Conservation (phyloP, 2,888 invertebrate genomes). For the Troides oblongomaculatus region DNA sequence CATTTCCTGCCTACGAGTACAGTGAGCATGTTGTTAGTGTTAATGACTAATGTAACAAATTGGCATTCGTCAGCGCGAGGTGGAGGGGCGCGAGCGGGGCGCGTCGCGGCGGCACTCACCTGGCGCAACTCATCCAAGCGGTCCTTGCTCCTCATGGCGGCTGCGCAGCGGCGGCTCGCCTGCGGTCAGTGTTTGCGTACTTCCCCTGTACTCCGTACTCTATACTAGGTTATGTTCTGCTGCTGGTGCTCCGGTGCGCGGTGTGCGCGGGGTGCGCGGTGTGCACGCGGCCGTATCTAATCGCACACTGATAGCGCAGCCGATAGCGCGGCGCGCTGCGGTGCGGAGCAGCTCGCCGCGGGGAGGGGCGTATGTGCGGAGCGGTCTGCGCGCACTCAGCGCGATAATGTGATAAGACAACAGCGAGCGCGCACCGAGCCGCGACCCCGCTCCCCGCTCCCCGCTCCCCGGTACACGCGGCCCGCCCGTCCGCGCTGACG, state of each 20-base stretch:
- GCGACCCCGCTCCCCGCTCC: background rate
- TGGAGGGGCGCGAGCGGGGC: too few relatives aligned
- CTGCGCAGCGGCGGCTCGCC: conserved; percentile 51
- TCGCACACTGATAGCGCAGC: conserved; percentile 56
- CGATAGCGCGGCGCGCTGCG: conserved; percentile 37
- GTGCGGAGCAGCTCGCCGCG: background rate
- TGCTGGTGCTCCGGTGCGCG: conserved; percentile 41
- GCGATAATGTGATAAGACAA: too few relatives aligned
- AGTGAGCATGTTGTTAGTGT: too few relatives aligned
- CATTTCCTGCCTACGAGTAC: background rate
- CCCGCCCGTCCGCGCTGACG: background rate
- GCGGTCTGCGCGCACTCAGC: background rate
- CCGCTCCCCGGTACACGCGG: background rate
- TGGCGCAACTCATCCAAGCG: conserved; percentile 66
- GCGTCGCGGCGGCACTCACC: conserved; percentile 38
- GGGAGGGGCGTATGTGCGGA: too few relatives aligned
- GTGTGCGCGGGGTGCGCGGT: conserved; percentile 46
- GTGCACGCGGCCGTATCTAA: conserved; percentile 65
- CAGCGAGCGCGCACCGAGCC: too few relatives aligned
- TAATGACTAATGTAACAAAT: background rate
- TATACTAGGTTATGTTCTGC: too few relatives aligned
- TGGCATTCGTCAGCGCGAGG: too few relatives aligned
- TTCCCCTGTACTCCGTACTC: too few relatives aligned
- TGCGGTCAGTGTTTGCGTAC: background rate
- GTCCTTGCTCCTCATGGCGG: conserved; percentile 71